These are phyloP conservation scores for Calyptommatus sinebrachiatus DNA, from an alignment of 2,113 vertebrate species.

Conservation along the genomic window DNA sequence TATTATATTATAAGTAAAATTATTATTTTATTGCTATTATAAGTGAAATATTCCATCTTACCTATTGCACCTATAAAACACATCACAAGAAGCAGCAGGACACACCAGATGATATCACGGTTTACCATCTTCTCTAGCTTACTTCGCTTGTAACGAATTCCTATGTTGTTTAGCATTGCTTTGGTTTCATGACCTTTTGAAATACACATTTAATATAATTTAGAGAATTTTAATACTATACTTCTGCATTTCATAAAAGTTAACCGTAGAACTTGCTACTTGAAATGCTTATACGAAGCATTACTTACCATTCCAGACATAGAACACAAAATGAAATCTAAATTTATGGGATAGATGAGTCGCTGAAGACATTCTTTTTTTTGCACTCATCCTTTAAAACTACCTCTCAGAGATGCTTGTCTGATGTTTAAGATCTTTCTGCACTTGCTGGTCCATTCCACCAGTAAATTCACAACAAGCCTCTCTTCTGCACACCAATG, in stretches of 20 bases:
- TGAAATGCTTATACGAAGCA: neutral
- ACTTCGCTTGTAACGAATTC: constrained; percentile 89
- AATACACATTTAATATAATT: neutral
- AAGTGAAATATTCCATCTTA: constrained; percentile 59
- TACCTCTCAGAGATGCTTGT: too few relatives aligned
- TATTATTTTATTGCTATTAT: neutral
- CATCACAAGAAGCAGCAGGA: constrained; percentile 86
- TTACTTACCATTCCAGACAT: too few relatives aligned
- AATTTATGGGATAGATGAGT: too few relatives aligned
- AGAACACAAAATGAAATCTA: too few relatives aligned
- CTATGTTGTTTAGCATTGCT: constrained; percentile 93
- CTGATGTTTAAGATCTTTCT: too few relatives aligned
- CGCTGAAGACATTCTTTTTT: too few relatives aligned
- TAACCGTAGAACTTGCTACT: neutral
- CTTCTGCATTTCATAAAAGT: too few relatives aligned
- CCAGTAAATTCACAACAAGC: too few relatives aligned
- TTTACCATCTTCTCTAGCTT: constrained; percentile 88
- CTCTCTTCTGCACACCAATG: too few relatives aligned
- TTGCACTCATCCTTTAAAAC: too few relatives aligned
- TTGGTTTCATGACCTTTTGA: constrained; percentile 93
- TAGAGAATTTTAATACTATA: neutral
- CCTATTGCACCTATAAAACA: constrained; percentile 84
- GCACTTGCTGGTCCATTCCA: too few relatives aligned
- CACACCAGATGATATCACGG: constrained; percentile 88
- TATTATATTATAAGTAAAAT: too few relatives aligned